Base-by-base conservation (phyloP, 2,888 invertebrate species). In the Lottia scabra region DNA sequence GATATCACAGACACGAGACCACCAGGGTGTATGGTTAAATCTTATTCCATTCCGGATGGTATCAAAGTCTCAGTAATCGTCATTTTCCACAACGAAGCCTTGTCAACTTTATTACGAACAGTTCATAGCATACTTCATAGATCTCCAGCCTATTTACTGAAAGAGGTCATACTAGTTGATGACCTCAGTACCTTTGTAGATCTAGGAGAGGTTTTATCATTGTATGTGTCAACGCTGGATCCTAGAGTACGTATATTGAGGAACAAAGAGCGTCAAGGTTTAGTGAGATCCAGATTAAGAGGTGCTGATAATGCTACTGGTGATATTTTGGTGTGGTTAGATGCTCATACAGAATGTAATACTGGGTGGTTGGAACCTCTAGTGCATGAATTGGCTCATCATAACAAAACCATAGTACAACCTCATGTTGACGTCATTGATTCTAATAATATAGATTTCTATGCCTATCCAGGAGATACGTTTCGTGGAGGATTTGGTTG, bases 161-260 rank as follows among this genome's bases (percentile, higher is more conserved):
- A 67, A 44, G 75, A 75, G 26, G 65, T 75, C 16, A 68, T 75
- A 23, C 68, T 75, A 16, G 75, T 75, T 15, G 75, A 75, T 44
- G 75, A 75, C 27, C 43, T 62, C n/a, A 75, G 75, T 44, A 63
- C 75, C 1, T 26, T 65, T 30, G 63, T 63, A 43, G 70, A 73
- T 23, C 63, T 75, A 2, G 68, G 73, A 30, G 15, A 63, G 26
- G 73, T 65, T 44, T 48, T 75, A 10, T 70, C 71, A 6, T 10
- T 62, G 13, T 75, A 71, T 43, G 48, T 73, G n/a, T 19, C 15
- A 2, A 23, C 48, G 19, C 68, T 73, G 13, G 71, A 71, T 38
- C n/a, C 63, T 8, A 69, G 65, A 26, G 70, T 75, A 23, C 44
- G 44, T 48, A 15, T 75, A 13, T 43, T 73, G n/a, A 64, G 73